phyloP scores from a whole-genome alignment of 2,113 vertebrate genomes.

The Poeciliopsis occidentalis region DNA sequence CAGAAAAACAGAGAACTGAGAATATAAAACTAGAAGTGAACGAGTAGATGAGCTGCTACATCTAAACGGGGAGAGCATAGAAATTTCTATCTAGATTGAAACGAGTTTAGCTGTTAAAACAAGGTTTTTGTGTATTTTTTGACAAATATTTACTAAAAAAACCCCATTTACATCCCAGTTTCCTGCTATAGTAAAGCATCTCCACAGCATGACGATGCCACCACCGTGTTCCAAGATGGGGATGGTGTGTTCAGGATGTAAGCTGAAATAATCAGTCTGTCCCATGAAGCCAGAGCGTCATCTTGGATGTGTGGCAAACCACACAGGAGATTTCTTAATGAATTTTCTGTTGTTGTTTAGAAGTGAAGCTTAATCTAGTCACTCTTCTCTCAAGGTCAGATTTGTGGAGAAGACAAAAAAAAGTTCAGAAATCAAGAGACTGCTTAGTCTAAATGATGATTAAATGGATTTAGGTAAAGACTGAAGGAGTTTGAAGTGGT shows the following conservation, averaged over 20 bases:
- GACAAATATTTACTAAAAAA: too few relatives aligned
- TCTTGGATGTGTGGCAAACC: background rate
- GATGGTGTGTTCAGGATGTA: background rate
- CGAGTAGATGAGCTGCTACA: too few relatives aligned
- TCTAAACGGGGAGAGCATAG: too few relatives aligned
- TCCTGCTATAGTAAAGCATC: background rate
- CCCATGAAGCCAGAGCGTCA: background rate
- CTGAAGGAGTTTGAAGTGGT: background rate
- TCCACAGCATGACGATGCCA: background rate
- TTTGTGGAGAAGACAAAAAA: background rate
- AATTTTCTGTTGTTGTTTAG: too few relatives aligned
- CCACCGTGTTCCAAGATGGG: too few relatives aligned
- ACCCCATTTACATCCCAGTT: background rate
- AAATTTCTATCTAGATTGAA: too few relatives aligned
- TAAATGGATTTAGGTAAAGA: background rate
- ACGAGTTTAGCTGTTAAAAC: background rate
- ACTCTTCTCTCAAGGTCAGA: too few relatives aligned
- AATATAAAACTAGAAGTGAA: too few relatives aligned
- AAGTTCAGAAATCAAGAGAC: background rate
- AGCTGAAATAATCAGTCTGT: background rate
- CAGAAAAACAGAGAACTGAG: background rate
- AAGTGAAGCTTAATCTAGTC: too few relatives aligned
- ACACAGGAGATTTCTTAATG: too few relatives aligned
- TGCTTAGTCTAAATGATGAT: background rate
- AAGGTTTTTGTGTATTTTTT: too few relatives aligned